Conservation (phyloP, 2,797 vertebrate species). For the Chromobotia macracanthus region DNA sequence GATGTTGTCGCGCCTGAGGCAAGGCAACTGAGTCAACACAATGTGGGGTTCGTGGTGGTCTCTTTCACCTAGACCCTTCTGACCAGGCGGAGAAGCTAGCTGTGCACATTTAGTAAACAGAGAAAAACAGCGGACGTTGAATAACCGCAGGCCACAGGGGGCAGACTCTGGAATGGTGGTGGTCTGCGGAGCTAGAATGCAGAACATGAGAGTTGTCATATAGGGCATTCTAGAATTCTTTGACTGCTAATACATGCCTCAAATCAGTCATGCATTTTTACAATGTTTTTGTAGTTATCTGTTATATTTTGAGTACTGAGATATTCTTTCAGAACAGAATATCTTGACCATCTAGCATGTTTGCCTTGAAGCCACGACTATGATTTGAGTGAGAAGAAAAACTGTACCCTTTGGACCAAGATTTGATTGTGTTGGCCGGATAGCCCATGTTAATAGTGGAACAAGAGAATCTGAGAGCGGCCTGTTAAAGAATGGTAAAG, state of each 20-base stretch:
- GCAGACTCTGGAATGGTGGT: conserved; percentile 43
- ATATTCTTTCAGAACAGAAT: conserved; percentile 55
- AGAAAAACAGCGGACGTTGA: conserved; percentile 71
- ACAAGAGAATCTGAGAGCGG: conserved; percentile 45
- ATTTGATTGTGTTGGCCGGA: conserved; percentile 58
- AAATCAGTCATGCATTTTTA: conserved; percentile 52
- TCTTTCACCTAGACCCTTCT: conserved; percentile 62
- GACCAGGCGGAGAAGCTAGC: conserved; percentile 62
- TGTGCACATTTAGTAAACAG: conserved; percentile 67
- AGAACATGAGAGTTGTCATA: conserved; percentile 54
- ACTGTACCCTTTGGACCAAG: conserved; percentile 57
- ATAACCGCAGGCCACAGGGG: conserved; percentile 62
- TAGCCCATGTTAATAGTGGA: conserved; percentile 54
- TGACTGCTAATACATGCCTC: conserved; percentile 45
- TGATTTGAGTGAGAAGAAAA: conserved; percentile 46
- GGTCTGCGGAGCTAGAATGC: conserved; percentile 48
- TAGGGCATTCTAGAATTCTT: conserved; percentile 50
- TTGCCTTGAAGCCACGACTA: conserved; percentile 51
- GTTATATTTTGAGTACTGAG: conserved; percentile 46
- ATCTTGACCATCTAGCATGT: conserved; percentile 53
- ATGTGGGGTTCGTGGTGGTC: conserved; percentile 60
- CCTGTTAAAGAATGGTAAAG: conserved; percentile 50
- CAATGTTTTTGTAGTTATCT: conserved; percentile 45
- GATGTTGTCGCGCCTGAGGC: conserved; percentile 72
- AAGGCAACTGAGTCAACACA: conserved; percentile 77